Evolutionary conservation across 2,888 invertebrate genomes (phyloP), one percentile per base, ranked within the genome.

Genomic region (Clusia tigrina): DNA sequence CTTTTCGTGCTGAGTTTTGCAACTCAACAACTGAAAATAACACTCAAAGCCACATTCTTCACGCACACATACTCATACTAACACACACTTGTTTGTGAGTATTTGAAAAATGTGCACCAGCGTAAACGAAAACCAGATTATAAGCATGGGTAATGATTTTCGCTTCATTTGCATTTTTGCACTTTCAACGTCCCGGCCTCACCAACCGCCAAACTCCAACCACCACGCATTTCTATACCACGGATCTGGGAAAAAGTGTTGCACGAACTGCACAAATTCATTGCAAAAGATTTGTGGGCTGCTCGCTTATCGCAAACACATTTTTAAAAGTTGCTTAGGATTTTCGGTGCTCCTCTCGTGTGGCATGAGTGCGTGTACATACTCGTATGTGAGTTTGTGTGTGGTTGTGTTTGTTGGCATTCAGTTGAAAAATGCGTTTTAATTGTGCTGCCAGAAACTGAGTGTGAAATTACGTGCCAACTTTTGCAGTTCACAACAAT

Each of bases 11-110:
- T 5, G 42, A 42, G 6, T 42, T 42, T 48, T 2, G 48, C 48
- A 48, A n/a, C 22, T 48, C 48, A 48, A 48, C 48, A 48, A 48
- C 48, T 48, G 42, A 48, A 48, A 48, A 48, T 48, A 3, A 22
- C 48, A 48, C 15, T 18, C 48, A 20, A 22, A 9, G 48, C 48
- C 15, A 32, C 48, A 9, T 3, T n/a, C 42, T 32, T 32, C n/a
- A 9, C 32, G 32, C 32, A 32, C 12, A 12, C 32, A n/a, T n/a
- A 32, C 6, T 12, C 32, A 12, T 32, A 12, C 32, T 9, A 9
- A 32, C 32, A 12, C 32, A 12, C 6, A 9, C 32, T 32, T 32
- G 6, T 32, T 6, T 18, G 48, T 20, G 18, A 20, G 48, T 48
- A 3, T 18, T 18, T 48, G 20, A 48, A 20, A 48, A 48, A 48